Conservation (phyloP, 1,140 invertebrate species). For the Aphaenogaster ashmeadi region DNA sequence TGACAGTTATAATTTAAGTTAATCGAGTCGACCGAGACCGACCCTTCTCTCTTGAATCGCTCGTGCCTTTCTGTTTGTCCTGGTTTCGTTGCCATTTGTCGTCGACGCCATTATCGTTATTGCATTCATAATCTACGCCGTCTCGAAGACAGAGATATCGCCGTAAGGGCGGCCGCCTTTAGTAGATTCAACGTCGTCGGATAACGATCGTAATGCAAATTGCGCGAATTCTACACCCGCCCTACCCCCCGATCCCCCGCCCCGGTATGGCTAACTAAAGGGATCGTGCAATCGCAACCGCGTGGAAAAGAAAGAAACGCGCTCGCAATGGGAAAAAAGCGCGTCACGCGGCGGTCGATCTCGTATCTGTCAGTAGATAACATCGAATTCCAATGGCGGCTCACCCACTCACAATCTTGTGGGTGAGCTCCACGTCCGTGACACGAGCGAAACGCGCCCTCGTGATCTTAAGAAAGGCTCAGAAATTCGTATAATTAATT, state of each 20-base stretch:
- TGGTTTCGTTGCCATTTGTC: slow-evolving; percentile 71
- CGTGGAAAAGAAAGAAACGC: slow-evolving; percentile 65
- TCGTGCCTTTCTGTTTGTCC: slow-evolving; percentile 54
- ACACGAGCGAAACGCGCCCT: slow-evolving; percentile 5
- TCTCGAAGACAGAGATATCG: slow-evolving; percentile 66
- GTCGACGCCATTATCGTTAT: slow-evolving; percentile 73
- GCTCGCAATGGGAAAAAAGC: slow-evolving; percentile 61
- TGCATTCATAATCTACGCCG: slow-evolving; percentile 67
- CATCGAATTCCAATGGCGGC: slow-evolving; percentile 76
- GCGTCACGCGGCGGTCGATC: slow-evolving; percentile 75
- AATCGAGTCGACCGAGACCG: slow-evolving; percentile 36
- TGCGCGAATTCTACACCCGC: slow-evolving; percentile 64
- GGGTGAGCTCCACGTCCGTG: slow-evolving; percentile 33
- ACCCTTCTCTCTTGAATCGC: slow-evolving; percentile 63
- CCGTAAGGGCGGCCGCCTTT: slow-evolving; percentile 61
- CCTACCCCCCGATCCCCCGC: not conserved
- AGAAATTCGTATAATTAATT: not conserved
- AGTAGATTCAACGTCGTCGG: slow-evolving; percentile 57
- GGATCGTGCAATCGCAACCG: slow-evolving; percentile 45
- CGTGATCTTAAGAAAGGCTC: not conserved
- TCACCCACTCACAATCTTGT: slow-evolving; percentile 74
- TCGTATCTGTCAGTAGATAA: slow-evolving; percentile 78
- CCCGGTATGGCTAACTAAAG: not conserved
- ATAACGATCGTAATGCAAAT: slow-evolving; percentile 75
- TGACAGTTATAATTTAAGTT: slow-evolving; percentile 9